Evolutionary conservation across 2,113 vertebrate species (phyloP).

Genomic region (Mormyrus lacerda): DNA sequence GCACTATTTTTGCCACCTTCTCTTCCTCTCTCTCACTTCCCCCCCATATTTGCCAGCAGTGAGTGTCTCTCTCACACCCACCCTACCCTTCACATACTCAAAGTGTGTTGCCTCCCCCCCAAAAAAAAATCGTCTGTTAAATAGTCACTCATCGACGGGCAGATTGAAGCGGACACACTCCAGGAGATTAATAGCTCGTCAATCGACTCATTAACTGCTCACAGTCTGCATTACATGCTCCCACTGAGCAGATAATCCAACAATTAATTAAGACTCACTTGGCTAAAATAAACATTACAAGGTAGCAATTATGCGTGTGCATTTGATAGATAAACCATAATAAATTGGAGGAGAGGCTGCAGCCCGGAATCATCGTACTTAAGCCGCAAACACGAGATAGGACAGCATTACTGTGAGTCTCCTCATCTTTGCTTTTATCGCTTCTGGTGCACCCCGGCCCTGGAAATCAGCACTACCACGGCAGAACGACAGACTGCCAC

Average conservation of each 20-base stretch:
- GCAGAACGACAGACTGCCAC: background rate
- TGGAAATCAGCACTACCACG: background rate
- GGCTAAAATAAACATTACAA: slow-evolving; percentile 11
- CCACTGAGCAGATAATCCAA: slow-evolving; percentile 15
- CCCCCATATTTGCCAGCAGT: background rate
- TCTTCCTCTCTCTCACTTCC: background rate
- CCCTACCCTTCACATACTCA: background rate
- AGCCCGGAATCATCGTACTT: background rate
- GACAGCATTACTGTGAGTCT: background rate
- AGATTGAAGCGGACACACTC: slow-evolving; percentile 10
- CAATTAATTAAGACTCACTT: slow-evolving; percentile 21
- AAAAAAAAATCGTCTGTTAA: background rate
- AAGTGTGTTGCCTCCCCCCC: background rate
- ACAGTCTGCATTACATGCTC: slow-evolving; percentile 11
- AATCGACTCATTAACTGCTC: slow-evolving; percentile 12
- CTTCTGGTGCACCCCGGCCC: background rate
- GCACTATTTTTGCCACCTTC: background rate
- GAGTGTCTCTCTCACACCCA: background rate
- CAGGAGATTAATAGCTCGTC: slow-evolving; percentile 15
- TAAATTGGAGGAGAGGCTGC: background rate
- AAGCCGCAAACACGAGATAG: background rate
- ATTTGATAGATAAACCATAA: slow-evolving; percentile 1
- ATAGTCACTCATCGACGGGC: slow-evolving; percentile 2
- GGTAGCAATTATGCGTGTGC: background rate
- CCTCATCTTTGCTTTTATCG: background rate